phyloP scores from a whole-genome alignment of 2,113 vertebrate species.

The Chroicocephalus ridibundus region DNA sequence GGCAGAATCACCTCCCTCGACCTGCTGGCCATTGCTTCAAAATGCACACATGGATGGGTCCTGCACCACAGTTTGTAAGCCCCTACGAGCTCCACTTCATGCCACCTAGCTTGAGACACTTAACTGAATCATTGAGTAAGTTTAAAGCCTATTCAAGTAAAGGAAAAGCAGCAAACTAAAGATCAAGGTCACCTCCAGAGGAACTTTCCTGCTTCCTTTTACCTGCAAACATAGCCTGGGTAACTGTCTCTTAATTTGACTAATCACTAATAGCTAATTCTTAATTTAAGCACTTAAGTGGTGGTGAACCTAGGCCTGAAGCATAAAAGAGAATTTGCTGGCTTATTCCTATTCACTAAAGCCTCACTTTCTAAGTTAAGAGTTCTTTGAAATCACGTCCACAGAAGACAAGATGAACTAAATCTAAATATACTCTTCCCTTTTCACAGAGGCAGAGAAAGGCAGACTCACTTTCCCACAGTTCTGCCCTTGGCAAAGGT shows the following conservation, averaged over 20 bases:
- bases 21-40: not conserved
- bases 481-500: not conserved
- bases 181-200: not conserved
- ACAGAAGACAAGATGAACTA: not conserved
- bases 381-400: not conserved
- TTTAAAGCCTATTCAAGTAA: not conserved
- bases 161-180: not conserved
- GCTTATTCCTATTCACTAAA: not conserved
- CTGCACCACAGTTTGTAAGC: not conserved
- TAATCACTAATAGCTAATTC: not conserved
- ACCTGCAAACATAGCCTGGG: not conserved
- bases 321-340: not conserved
- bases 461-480: accelerated
- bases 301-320: not conserved
- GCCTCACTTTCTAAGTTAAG: not conserved
- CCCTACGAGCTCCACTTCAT: not conserved
- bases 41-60: accelerated
- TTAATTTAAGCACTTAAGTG: not conserved
- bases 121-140: not conserved
- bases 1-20: not conserved
- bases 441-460: not conserved
- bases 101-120: not conserved
- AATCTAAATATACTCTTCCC: not conserved
- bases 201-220: not conserved
- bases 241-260: not conserved